Evolutionary conservation across 2,797 vertebrate genomes (phyloP), one percentile per base, ranked within the genome.

Genomic region (Trachurus trachurus): DNA sequence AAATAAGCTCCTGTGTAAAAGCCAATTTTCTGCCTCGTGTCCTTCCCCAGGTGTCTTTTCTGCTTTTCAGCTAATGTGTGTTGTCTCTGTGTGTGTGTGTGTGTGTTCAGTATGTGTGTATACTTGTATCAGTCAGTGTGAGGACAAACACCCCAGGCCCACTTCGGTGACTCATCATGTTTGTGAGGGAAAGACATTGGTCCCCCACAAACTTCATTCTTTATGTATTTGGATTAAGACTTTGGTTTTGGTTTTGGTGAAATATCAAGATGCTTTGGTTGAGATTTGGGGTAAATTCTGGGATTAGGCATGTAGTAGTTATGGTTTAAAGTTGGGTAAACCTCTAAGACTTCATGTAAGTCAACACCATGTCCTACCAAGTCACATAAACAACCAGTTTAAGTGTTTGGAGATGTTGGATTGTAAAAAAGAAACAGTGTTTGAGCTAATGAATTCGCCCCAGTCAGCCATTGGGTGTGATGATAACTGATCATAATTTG

Each of bases 11-110:
- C 1, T 50, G 56, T 78, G 39, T 73, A 68, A 74, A 89, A 62
- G 63, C 26, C 19, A 39, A 66, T 44, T 63, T 77, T 63, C 62
- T 72, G 37, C 65, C 53, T 75, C 50, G 50, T 80, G 61, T 82
- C 62, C 50, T 76, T 42, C 37, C 45, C 49, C 5, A 64, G 53
- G 56, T 82, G 22, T 26, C n/a, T 50, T 42, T 50, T 57, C 9
- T 56, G 29, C 39, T 21, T 74, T 10, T 45, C n/a, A 22, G 11
- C 39, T 53, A 4, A 44, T 39, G 21, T 68, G 10, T 47, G 29
- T 16, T 50, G 37, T 50, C 9, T 17, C 0, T 45, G 21, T 45
- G 16, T 13, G 10, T 66, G 68, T 56, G 26, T 26, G 26, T 26
- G 26, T 26, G 26, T 26, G 26, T 26, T 26, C 26, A 26, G 26